These are phyloP conservation scores for Tragelaphus scriptus DNA, from an alignment of 2,113 vertebrate genomes.

Conservation along the genomic window DNA sequence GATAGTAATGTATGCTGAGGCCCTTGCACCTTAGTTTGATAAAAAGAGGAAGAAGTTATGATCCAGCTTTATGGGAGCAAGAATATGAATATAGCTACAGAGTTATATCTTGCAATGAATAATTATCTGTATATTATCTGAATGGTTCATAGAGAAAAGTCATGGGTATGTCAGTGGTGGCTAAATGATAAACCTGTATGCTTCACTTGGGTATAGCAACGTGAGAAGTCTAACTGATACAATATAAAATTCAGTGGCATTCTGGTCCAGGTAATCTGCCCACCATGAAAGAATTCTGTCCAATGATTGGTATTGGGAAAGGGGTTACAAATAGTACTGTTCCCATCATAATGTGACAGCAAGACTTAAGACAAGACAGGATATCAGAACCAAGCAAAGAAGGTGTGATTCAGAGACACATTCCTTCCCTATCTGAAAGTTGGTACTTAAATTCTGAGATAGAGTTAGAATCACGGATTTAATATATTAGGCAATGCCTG, in stretches of 20 bases:
- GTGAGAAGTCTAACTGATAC: background rate
- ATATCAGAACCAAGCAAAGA: background rate
- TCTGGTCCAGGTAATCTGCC: background rate
- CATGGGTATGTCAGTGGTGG: background rate
- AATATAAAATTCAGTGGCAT: background rate
- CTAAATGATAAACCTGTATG: background rate
- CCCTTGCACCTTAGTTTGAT: background rate
- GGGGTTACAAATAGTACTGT: background rate
- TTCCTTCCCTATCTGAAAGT: background rate
- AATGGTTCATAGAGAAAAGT: background rate
- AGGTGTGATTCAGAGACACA: background rate
- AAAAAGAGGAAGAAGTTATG: background rate
- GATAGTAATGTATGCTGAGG: background rate
- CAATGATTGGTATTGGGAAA: background rate
- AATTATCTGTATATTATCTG: background rate
- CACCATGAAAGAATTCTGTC: background rate
- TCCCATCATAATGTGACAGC: background rate
- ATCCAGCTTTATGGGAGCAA: background rate
- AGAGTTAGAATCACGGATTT: background rate
- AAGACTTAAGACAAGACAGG: background rate
- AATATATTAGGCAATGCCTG: background rate
- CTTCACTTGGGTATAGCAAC: background rate
- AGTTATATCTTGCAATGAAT: background rate
- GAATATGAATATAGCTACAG: background rate
- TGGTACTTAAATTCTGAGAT: background rate